Evolutionary conservation across 2,888 invertebrate species (phyloP), one percentile per base, ranked within the genome.

Genomic region (Drosophila macrospina): DNA sequence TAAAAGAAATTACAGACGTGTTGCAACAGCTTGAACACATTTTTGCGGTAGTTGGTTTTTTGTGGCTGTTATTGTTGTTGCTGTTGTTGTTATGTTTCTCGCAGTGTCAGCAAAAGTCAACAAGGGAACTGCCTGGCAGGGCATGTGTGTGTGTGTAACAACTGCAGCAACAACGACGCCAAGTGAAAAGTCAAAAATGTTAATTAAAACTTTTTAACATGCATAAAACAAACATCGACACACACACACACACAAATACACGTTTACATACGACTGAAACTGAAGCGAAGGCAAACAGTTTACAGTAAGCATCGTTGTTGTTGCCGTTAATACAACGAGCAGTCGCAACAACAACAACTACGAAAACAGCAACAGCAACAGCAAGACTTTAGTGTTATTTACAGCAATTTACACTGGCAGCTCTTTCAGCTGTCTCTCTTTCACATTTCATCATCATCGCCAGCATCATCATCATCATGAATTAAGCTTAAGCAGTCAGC

Each of bases 121-220:
- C 78, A 82, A 54, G 41, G 42, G 50, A 68, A 68, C 66, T 60
- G 57, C 36, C 63, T 39, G 45, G 26, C 51, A 57, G 61, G 30
- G 56, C 51, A 66, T 48, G 36, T 42, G 44, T 42, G 24, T 20
- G 59, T 60, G 26, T 6, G 54, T 47, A 41, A 39, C 68, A 72
- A 54, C 61, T 52, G 44, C 60, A 72, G 34, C 60, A 57, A 47
- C 67, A 56, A 37, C 77, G 48, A 55, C 56, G 56, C 66, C 67
- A 80, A 84, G 67, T 77, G 71, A 77, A 80, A 85, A 87, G 88
- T 88, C 83, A 74, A 88, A 86, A 88, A 80, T 80, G 83, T 86
- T 86, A 88, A 86, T 86, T 86, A 86, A 86, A 83, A 88, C 80
- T 86, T 86, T 85, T 85, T 73, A 85, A 86, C 86, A 85, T 76